These are phyloP conservation scores for Rhorus exstirpatorius DNA, from an alignment of 2,888 invertebrate species.

Conservation along the genomic window DNA sequence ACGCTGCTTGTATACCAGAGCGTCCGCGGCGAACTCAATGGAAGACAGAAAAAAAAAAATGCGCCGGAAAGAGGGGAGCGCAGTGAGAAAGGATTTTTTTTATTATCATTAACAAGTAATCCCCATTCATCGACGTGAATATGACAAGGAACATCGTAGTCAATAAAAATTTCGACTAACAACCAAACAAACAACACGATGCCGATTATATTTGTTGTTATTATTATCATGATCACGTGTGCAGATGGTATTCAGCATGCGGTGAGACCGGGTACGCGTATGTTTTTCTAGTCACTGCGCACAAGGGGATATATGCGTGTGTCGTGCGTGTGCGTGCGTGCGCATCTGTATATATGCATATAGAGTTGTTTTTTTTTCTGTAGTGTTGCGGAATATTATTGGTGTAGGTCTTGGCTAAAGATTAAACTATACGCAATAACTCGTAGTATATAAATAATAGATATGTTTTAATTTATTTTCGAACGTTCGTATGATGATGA, in stretches of 20 bases:
- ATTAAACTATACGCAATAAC: conserved; percentile 17
- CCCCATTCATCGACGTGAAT: not conserved
- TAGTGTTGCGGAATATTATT: conserved; percentile 56
- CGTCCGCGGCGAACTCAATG: conserved; percentile 11
- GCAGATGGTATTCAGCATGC: conserved; percentile 29
- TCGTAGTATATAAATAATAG: not conserved
- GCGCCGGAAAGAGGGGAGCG: not conserved
- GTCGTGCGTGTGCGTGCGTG: no score
- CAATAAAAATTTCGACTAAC: not conserved
- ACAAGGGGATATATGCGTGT: conserved; percentile 40
- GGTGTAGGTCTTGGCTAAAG: conserved; percentile 67
- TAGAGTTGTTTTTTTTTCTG: conserved; percentile 1
- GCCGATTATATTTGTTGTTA: conserved; percentile 39
- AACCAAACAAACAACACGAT: conserved; percentile 6
- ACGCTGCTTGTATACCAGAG: conserved; percentile 8
- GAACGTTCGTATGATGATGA: not conserved
- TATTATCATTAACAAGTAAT: not conserved
- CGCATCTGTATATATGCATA: not conserved
- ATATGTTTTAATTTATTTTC: not conserved
- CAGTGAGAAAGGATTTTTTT: not conserved
- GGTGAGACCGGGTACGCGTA: conserved; percentile 42
- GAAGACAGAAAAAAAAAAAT: not conserved
- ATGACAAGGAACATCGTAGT: not conserved
- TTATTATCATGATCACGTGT: conserved; percentile 59
- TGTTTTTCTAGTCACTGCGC: conserved; percentile 65